A percentile compares a stretch with the other conserved stretches of the same genome.
Conservation (phyloP, 2,113 vertebrate genomes). For the Oreotrochilus melanogaster region DNA sequence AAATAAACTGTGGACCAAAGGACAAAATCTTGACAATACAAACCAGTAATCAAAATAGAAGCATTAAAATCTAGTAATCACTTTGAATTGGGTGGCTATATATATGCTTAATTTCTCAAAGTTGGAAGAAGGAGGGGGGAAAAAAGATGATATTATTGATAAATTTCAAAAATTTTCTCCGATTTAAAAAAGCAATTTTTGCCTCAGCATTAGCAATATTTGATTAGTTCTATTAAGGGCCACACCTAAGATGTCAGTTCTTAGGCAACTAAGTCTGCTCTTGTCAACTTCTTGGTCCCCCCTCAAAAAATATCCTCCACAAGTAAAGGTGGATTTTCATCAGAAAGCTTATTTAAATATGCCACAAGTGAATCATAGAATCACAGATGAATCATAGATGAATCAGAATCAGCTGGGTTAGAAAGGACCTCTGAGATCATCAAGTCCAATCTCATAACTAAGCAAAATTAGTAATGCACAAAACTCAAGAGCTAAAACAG, state of each 20-base stretch:
- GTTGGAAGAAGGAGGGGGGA: background rate
- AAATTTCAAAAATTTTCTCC: background rate
- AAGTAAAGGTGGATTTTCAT: background rate
- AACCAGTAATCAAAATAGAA: background rate
- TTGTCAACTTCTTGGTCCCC: background rate
- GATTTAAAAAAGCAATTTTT: constrained; percentile 23
- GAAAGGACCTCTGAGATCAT: no score
- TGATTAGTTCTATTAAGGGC: background rate
- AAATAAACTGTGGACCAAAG: background rate
- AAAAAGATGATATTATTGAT: background rate
- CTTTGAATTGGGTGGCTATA: background rate
- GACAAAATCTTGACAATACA: background rate
- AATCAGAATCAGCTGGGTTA: no score
- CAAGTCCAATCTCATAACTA: background rate
- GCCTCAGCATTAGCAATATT: background rate
- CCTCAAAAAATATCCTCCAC: background rate
- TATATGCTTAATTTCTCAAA: background rate
- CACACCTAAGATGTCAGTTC: background rate
- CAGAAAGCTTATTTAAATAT: background rate
- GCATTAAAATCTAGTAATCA: background rate
- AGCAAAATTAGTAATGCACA: background rate
- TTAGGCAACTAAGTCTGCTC: background rate
- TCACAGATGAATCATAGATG: no score
- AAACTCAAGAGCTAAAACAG: background rate
- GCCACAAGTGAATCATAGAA: background rate